A percentile compares a stretch with the other conserved stretches of the same genome.
These are phyloP conservation scores for Phoxinus dragarum DNA, from an alignment of 2,797 vertebrate genomes.

Conservation along the genomic window DNA sequence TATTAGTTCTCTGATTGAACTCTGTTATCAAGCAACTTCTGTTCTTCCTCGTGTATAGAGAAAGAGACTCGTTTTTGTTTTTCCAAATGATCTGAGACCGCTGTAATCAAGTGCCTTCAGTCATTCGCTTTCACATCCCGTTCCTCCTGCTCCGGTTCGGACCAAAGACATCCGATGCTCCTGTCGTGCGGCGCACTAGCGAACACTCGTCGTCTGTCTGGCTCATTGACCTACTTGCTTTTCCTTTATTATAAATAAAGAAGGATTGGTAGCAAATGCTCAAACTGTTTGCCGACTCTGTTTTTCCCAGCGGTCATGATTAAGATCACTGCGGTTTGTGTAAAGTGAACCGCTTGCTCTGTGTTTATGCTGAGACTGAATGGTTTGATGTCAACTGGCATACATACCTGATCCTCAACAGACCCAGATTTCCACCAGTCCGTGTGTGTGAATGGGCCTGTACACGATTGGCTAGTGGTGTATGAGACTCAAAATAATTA, in stretches of 20 bases:
- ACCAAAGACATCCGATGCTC: conserved; percentile 78
- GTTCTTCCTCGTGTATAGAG: conserved; percentile 70
- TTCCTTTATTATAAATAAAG: conserved; percentile 83
- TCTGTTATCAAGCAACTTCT: conserved; percentile 60
- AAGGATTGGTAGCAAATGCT: conserved; percentile 75
- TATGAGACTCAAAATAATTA: no score
- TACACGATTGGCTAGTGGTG: no score
- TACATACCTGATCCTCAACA: no score
- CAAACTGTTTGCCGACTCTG: conserved; percentile 58
- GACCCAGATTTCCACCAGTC: no score
- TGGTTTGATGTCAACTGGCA: no score
- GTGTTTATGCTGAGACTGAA: no score
- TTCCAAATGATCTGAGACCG: conserved; percentile 76
- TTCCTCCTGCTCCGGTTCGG: conserved; percentile 71
- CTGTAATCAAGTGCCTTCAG: conserved; percentile 86
- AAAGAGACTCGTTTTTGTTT: conserved; percentile 50
- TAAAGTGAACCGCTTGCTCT: no score
- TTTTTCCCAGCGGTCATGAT: conserved; percentile 33
- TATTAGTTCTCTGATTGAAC: conserved; percentile 67
- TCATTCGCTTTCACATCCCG: conserved; percentile 65
- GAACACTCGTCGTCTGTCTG: conserved; percentile 58
- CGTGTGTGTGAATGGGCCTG: no score
- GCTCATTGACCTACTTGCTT: conserved; percentile 81
- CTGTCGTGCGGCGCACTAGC: conserved; percentile 59
- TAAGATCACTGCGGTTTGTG: neutral